phyloP scores from a whole-genome alignment of 2,797 vertebrate species.

The Anguilla megastoma region DNA sequence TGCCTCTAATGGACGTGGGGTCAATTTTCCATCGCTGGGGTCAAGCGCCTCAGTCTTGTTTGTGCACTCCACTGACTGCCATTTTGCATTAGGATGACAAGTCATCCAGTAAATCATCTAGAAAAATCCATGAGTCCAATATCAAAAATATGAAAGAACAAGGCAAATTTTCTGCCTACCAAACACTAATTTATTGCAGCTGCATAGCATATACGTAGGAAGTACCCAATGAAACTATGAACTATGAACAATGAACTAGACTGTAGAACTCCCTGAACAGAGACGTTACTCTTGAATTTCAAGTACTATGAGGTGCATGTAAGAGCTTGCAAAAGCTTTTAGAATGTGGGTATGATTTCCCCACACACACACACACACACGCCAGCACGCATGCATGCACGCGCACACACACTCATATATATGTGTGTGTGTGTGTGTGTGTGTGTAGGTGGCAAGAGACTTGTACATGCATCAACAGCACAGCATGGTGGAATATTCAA shows the following conservation, averaged over 20 bases:
- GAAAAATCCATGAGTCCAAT: neutral
- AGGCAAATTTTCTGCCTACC: neutral
- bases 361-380: too few relatives aligned
- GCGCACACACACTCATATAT: too few relatives aligned
- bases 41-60: neutral
- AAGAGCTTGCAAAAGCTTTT: too few relatives aligned
- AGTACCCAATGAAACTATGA: neutral
- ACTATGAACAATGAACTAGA: too few relatives aligned
- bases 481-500: neutral
- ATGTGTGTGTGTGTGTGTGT: neutral
- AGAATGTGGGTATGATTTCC: too few relatives aligned
- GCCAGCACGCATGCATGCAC: too few relatives aligned
- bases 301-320: too few relatives aligned
- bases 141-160: neutral
- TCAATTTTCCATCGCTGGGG: neutral
- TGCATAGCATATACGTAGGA: neutral
- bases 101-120: neutral
- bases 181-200: neutral
- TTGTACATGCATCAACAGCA: neutral
- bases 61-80: neutral
- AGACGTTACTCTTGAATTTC: too few relatives aligned
- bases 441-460: neutral
- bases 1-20: neutral
- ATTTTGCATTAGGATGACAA: neutral
- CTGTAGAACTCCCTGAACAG: too few relatives aligned